Evolutionary conservation across 2,888 invertebrate genomes (phyloP).

Genomic region (Vesta saturnalis): DNA sequence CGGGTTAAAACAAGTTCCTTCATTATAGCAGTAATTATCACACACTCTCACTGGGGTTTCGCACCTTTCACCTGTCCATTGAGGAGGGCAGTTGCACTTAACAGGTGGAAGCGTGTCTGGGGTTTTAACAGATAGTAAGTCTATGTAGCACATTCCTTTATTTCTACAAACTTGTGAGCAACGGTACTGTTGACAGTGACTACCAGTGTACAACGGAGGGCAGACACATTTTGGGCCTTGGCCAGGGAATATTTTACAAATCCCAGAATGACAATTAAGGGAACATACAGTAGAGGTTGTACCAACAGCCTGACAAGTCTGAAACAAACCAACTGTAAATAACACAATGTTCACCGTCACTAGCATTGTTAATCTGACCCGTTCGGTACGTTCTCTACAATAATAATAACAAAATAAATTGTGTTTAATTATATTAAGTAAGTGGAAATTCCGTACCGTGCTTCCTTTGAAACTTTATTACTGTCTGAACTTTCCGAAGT

Average conservation of each 20-base stretch:
- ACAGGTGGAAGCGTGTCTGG: constrained; percentile 50
- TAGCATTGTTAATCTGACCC: constrained; percentile 19
- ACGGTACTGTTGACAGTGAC: constrained; percentile 73
- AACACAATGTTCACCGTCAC: not conserved
- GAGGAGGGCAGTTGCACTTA: constrained; percentile 69
- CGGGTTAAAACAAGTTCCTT: constrained; percentile 65
- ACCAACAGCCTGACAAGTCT: constrained; percentile 56
- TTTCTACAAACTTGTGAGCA: constrained; percentile 76
- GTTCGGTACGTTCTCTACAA: not conserved
- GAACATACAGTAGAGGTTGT: constrained; percentile 60
- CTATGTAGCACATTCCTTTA: constrained; percentile 67
- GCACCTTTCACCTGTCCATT: constrained; percentile 74
- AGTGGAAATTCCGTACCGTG: constrained; percentile 29
- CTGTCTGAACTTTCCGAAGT: constrained; percentile 15
- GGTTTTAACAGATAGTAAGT: constrained; percentile 50
- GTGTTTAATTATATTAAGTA: constrained; percentile 24
- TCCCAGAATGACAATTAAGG: constrained; percentile 70
- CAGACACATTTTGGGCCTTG: constrained; percentile 73
- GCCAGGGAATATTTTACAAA: constrained; percentile 64
- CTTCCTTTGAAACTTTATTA: constrained; percentile 18
- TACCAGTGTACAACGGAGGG: constrained; percentile 71
- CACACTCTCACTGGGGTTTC: constrained; percentile 69
- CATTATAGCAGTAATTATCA: constrained; percentile 68
- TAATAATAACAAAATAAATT: constrained; percentile 11
- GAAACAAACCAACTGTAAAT: constrained; percentile 56